Evolutionary conservation across 2,888 invertebrate species (phyloP), one percentile per base, ranked within the genome.

Genomic region (Tinea semifulvella): DNA sequence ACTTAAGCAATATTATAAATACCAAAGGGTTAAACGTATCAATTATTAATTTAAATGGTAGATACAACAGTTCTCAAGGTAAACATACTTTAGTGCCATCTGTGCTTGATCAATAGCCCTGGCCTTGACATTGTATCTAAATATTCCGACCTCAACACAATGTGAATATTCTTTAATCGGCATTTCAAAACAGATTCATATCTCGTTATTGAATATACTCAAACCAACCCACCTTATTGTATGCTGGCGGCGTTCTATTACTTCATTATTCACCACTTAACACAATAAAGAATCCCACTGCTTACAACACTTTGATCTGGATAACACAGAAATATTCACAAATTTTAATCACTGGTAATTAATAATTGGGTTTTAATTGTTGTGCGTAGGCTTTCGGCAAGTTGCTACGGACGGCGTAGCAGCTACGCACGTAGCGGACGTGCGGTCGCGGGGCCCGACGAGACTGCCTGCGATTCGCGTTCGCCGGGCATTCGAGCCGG

Each of bases 71-170:
- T 38, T 10, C 7, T 7, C 14, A 14, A 36, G 4, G 36, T 36
- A 38, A 38, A 38, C 38, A 38, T 18, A 38, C 10, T n/a, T 17
- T 2, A 14, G 13, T 11, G 13, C 4, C 3, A 18, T 13, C 26
- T 52, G 50, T 59, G 60, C 56, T 61, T 72, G 68, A 70, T 77
- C 77, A 65, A 77, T 77, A 76, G 62, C 55, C 54, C 57, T 68
- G 76, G 69, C 77, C 77, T 79, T 79, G 77, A 76, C 77, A 75
- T 76, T 46, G 19, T 25, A 22, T 31, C 13, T 14, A 36, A 6
- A 28, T n/a, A 28, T 36, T 11, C 2, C n/a, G 14, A 36, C 13
- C 18, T 19, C 22, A 39, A 20, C 13, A 8, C 22, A 31, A 45
- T 74, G 66, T 54, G 17, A 58, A 52, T 51, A 61, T 53, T 53